A percentile compares a stretch with the other conserved stretches of the same genome.
phyloP scores from a whole-genome alignment of 2,888 invertebrate species.

The Agapetus fuscipes region DNA sequence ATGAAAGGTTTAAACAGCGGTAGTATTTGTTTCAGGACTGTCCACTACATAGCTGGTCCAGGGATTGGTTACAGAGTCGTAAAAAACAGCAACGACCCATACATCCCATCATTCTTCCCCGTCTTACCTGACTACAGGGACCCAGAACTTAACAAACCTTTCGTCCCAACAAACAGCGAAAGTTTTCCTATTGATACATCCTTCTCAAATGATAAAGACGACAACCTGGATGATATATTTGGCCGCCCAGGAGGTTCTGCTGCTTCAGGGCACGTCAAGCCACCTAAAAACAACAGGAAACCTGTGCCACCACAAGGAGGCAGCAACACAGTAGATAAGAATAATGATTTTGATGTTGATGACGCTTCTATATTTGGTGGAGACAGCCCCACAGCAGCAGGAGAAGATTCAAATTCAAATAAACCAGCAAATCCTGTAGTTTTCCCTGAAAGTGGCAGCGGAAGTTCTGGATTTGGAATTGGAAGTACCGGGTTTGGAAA shows the following conservation, averaged over 20 bases:
- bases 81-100: conserved; percentile 59
- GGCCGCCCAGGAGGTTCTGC: conserved; percentile 45
- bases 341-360: conserved; percentile 23
- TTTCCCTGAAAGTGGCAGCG: neutral
- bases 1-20: no score
- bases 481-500: conserved; percentile 15
- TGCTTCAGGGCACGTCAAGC: conserved; percentile 48
- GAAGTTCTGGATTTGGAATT: conserved; percentile 6
- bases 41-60: conserved; percentile 71
- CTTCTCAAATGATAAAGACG: conserved; percentile 20
- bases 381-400: conserved; percentile 18
- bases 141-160: conserved; percentile 37
- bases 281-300: conserved; percentile 26
- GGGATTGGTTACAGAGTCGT: conserved; percentile 68
- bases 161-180: conserved; percentile 28
- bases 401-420: conserved; percentile 3
- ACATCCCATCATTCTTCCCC: conserved; percentile 50
- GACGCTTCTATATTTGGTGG: conserved; percentile 17
- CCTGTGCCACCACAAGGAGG: conserved; percentile 5
- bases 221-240: conserved; percentile 23
- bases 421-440: neutral
- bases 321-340: conserved; percentile 21
- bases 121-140: conserved; percentile 48
- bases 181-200: conserved; percentile 23
- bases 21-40: conserved; percentile 43